Percentiles rank a stretch among this genome's conserved stretches.
Evolutionary conservation across 2,113 vertebrate species (phyloP).

Genomic region (Eolophus roseicapilla): DNA sequence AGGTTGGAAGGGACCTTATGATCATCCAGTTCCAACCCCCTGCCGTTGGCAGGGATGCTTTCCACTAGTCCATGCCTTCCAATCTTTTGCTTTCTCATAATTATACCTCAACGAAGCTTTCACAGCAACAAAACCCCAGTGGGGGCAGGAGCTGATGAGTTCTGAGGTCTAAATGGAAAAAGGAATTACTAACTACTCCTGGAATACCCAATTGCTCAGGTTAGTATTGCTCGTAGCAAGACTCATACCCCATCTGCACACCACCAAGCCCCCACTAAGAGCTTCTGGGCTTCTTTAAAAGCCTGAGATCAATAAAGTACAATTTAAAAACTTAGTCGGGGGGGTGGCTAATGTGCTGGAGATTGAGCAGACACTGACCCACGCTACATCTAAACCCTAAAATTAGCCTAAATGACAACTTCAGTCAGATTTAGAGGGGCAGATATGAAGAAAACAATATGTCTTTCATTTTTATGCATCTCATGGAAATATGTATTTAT

Average conservation of each 20-base stretch:
- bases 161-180: neutral
- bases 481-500: neutral
- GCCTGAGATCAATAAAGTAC: neutral
- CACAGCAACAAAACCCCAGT: neutral
- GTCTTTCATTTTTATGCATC: neutral
- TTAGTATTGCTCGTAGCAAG: neutral
- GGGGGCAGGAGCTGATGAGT: neutral
- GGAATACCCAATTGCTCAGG: rapidly evolving
- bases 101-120: neutral
- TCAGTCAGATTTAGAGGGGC: neutral
- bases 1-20: neutral
- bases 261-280: rapidly evolving
- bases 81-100: neutral
- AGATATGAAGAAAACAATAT: rapidly evolving
- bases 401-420: neutral
- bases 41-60: neutral
- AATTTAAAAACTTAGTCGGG: neutral
- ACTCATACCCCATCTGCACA: neutral
- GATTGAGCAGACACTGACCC: neutral
- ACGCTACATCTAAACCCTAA: neutral
- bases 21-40: neutral
- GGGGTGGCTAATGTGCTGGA: neutral
- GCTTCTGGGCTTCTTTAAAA: neutral
- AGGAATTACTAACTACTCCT: neutral
- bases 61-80: neutral